Evolutionary conservation across 2,888 invertebrate species (phyloP).

Genomic region (Amphiduros pacificus): DNA sequence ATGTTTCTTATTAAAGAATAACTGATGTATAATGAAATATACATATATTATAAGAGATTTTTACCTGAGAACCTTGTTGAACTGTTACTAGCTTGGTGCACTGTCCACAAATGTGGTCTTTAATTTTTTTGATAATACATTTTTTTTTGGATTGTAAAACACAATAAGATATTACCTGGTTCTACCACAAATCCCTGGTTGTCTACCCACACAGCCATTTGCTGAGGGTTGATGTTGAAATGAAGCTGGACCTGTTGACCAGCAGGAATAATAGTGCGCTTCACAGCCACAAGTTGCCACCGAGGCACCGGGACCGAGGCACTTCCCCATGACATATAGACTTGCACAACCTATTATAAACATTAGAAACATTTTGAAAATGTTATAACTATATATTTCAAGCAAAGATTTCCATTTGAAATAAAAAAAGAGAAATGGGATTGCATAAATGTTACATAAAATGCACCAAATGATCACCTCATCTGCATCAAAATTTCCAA

Average conservation of each 20-base stretch:
- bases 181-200: slow-evolving; percentile 36
- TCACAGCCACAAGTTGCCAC: slow-evolving; percentile 41
- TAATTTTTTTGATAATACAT: no score
- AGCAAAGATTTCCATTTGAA: no score
- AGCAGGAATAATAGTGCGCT: slow-evolving; percentile 17
- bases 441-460: no score
- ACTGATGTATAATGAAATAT: no score
- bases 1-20: not conserved
- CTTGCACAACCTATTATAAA: slow-evolving; percentile 41
- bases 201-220: slow-evolving; percentile 43
- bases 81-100: no score
- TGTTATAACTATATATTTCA: no score
- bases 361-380: no score
- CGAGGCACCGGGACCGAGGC: slow-evolving; percentile 38
- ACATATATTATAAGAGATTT: no score
- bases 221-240: slow-evolving; percentile 32
- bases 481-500: slow-evolving; percentile 41
- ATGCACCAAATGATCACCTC: slow-evolving; percentile 43
- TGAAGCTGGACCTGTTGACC: slow-evolving; percentile 18
- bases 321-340: slow-evolving; percentile 44
- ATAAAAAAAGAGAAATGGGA: no score
- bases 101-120: no score
- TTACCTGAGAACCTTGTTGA: no score
- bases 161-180: slow-evolving; percentile 32
- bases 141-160: no score